phyloP scores from a whole-genome alignment of 1,140 invertebrate species.

The Helicorthomorpha holstii region DNA sequence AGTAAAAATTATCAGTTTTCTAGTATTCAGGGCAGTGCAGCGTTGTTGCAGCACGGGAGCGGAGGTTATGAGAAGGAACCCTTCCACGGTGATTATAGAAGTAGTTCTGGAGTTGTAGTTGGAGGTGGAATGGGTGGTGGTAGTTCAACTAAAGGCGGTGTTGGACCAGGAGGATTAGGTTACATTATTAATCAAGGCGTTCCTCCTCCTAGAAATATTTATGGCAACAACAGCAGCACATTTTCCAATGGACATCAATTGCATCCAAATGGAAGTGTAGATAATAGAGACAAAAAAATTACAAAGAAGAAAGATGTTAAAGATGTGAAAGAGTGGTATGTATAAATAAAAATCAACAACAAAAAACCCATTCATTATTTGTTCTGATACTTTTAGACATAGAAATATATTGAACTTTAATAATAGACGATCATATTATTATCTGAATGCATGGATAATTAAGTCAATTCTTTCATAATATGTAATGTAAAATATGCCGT shows the following conservation, averaged over 20 bases:
- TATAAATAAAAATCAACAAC: conserved; percentile 32
- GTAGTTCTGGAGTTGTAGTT: conserved; percentile 52
- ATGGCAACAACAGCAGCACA: no score
- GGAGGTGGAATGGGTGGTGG: not conserved
- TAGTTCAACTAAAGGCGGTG: conserved; percentile 29
- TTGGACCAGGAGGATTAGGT: not conserved
- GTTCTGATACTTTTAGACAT: not conserved
- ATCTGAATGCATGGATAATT: not conserved
- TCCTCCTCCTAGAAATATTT: conserved; percentile 15
- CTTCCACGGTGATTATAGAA: no score
- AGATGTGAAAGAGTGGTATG: conserved; percentile 88
- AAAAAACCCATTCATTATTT: not conserved
- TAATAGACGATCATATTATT: not conserved
- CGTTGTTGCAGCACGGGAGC: conserved; percentile 3
- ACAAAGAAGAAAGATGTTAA: conserved; percentile 57
- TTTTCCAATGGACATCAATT: conserved; percentile 17
- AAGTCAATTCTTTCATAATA: not conserved
- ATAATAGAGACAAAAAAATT: conserved; percentile 32
- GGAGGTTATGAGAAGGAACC: no score
- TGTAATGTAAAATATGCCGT: not conserved
- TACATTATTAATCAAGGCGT: not conserved
- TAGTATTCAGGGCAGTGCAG: conserved; percentile 18
- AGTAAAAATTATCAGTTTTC: conserved; percentile 31
- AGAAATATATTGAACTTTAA: not conserved
- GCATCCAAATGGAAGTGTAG: conserved; percentile 27